phyloP scores from a whole-genome alignment of 2,113 vertebrate genomes.

The Cathartes aura region DNA sequence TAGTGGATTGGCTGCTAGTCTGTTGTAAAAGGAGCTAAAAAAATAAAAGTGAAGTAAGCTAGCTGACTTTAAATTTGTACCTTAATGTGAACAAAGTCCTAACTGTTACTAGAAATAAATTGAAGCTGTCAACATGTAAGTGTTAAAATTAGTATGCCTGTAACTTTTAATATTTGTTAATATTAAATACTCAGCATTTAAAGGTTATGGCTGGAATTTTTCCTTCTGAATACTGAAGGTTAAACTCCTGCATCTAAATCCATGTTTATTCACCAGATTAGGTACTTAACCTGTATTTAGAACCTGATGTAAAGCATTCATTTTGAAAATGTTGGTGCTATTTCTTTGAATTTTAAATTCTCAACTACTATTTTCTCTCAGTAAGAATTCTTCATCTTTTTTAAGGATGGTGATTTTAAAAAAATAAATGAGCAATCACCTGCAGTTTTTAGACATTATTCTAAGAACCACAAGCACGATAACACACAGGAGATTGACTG shows the following conservation, averaged over 20 bases:
- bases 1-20: neutral
- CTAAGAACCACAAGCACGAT: neutral
- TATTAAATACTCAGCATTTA: constrained; percentile 24
- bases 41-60: neutral
- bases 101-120: neutral
- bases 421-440: neutral
- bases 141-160: constrained; percentile 16
- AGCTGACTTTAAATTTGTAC: neutral
- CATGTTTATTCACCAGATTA: constrained; percentile 25
- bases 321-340: constrained; percentile 30
- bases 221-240: neutral
- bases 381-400: constrained; percentile 7
- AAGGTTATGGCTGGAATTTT: constrained; percentile 17
- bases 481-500: neutral
- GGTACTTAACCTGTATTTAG: constrained; percentile 34
- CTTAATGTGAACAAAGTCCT: neutral
- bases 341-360: constrained; percentile 21
- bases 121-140: neutral
- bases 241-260: constrained; percentile 30
- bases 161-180: constrained; percentile 25
- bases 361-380: neutral
- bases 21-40: constrained; percentile 15
- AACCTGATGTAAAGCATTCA: constrained; percentile 10
- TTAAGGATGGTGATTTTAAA: neutral
- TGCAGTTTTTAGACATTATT: neutral